phyloP scores from a whole-genome alignment of 2,888 invertebrate species.

The Trissoscelio sp. region DNA sequence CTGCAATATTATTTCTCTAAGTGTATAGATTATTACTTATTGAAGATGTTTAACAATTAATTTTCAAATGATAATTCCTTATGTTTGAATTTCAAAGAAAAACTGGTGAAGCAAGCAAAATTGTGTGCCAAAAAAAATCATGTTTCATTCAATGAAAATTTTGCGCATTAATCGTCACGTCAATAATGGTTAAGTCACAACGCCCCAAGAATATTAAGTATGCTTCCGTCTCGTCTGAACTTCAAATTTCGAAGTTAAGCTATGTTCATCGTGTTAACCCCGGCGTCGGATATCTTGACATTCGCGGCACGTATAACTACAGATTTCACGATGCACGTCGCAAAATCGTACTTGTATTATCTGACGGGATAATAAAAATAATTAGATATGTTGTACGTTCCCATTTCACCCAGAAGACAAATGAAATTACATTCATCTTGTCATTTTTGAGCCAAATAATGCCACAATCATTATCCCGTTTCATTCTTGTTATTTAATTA shows the following conservation, averaged over 20 bases:
- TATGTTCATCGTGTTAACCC: conserved; percentile 24
- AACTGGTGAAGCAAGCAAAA: neutral
- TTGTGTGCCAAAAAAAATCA: conserved; percentile 13
- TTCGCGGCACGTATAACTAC: conserved; percentile 49
- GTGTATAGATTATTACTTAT: no score
- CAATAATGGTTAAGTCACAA: conserved; percentile 37
- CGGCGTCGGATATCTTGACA: neutral
- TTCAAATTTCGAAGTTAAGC: conserved; percentile 39
- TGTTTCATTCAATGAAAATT: conserved; percentile 18
- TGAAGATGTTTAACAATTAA: no score
- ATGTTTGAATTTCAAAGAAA: no score
- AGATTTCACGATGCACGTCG: conserved; percentile 46
- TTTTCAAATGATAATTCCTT: no score
- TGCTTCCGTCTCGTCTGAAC: conserved; percentile 24
- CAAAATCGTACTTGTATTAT: conserved; percentile 33
- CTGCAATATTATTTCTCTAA: no score
- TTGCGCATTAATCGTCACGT: conserved; percentile 28
- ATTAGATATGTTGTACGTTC: conserved; percentile 38
- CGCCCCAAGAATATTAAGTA: conserved; percentile 44
- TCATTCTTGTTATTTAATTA: neutral
- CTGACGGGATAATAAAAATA: conserved; percentile 42
- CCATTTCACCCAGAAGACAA: neutral
- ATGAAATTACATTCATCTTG: neutral
- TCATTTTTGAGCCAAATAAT: neutral
- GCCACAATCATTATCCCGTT: neutral